phyloP scores from a whole-genome alignment of 2,113 vertebrate species.

The Dromiciops gliroides region DNA sequence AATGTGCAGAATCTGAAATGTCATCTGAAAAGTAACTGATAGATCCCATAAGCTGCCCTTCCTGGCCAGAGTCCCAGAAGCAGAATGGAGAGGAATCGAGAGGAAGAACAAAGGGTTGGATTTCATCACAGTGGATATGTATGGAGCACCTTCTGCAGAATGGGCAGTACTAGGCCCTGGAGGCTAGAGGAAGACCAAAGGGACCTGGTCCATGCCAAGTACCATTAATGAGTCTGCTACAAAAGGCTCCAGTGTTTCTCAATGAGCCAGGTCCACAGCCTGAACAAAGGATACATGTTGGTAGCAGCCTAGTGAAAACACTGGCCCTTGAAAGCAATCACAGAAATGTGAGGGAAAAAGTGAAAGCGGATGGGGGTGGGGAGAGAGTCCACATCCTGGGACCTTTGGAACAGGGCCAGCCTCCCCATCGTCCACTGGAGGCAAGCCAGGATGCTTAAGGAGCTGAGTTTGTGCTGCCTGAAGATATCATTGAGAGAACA shows the following conservation, averaged over 20 bases:
- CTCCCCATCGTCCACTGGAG: slow-evolving; percentile 56
- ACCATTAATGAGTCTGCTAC: neutral
- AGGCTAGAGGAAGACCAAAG: neutral
- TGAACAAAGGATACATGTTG: neutral
- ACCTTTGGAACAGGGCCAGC: neutral
- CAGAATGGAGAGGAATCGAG: neutral
- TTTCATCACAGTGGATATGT: neutral
- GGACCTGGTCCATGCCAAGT: neutral
- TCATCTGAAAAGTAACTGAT: neutral
- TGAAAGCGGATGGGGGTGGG: neutral
- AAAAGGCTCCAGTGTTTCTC: neutral
- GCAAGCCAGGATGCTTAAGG: slow-evolving; percentile 71
- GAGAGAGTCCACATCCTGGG: neutral
- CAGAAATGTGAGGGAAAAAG: neutral
- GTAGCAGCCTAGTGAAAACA: neutral
- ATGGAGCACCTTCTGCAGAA: neutral
- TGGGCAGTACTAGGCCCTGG: neutral
- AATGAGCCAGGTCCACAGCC: neutral
- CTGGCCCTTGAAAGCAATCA: neutral
- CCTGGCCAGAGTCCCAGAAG: neutral
- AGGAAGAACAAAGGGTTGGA: neutral
- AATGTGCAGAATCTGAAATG: neutral
- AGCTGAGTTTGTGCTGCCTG: slow-evolving; percentile 48
- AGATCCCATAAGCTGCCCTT: neutral
- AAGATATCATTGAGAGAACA: slow-evolving; percentile 81